Conservation (phyloP, 2,797 vertebrate species). For the Vireo griseus region DNA sequence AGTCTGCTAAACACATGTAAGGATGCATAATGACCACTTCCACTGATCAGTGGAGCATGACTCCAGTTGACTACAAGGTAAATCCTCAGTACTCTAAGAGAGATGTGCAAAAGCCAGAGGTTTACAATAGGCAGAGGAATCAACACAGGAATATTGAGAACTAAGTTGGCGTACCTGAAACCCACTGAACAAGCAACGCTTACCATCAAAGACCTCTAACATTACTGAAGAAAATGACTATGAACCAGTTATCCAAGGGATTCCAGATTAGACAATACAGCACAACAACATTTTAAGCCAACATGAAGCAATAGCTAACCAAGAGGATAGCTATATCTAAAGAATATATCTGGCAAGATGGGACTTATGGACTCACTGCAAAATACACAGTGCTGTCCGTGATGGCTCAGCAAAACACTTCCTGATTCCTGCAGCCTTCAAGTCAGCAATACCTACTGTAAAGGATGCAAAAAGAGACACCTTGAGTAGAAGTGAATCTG, state of each 20-base stretch:
- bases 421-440: neutral
- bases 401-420: neutral
- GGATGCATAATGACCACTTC: neutral
- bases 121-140: neutral
- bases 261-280: neutral
- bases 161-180: neutral
- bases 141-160: neutral
- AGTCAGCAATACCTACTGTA: constrained; percentile 13
- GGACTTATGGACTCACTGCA: neutral
- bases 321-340: neutral
- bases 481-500: neutral
- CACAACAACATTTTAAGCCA: neutral
- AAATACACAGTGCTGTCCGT: neutral
- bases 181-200: neutral
- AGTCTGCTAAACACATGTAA: neutral
- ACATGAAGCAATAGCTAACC: neutral
- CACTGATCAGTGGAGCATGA: neutral
- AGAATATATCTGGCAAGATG: neutral
- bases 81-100: neutral
- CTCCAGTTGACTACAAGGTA: neutral
- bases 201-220: neutral
- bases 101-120: neutral
- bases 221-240: neutral
- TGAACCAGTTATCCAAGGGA: neutral
- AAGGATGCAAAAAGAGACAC: neutral